Evolutionary conservation across 1,140 invertebrate species (phyloP).

Genomic region (Liolophura sinensis): DNA sequence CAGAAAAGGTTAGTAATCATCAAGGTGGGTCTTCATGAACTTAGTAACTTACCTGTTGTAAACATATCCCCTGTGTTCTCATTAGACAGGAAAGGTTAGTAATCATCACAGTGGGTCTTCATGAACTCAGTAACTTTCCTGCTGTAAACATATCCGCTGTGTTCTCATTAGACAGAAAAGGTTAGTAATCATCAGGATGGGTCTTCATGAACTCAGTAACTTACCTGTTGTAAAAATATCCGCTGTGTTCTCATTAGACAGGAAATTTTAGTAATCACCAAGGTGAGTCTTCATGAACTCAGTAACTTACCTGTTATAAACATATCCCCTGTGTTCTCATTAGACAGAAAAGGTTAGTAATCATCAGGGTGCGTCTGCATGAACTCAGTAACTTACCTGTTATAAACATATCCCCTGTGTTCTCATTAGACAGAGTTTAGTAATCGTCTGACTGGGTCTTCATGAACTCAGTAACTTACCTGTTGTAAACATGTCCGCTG

Average conservation of each 20-base stretch:
- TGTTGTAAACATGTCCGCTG: constrained; percentile 73
- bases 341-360: constrained; percentile 85
- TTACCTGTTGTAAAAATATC: too few relatives aligned
- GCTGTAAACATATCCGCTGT: constrained; percentile 78
- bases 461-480: too few relatives aligned
- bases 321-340: constrained; percentile 74
- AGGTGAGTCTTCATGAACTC: too few relatives aligned
- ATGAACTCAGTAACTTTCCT: constrained; percentile 76
- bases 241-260: too few relatives aligned
- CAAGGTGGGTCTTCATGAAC: too few relatives aligned
- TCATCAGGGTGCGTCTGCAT: constrained; percentile 78
- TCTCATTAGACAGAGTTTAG: constrained; percentile 80
- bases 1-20: too few relatives aligned
- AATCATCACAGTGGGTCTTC: constrained; percentile 76
- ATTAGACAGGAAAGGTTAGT: constrained; percentile 84
- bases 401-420: constrained; percentile 77
- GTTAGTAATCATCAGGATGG: constrained; percentile 82
- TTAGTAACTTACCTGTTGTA: constrained; percentile 66
- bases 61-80: constrained; percentile 74
- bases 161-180: constrained; percentile 80
- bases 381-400: constrained; percentile 74
- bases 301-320: constrained; percentile 69
- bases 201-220: constrained; percentile 75
- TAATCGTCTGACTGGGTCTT: constrained; percentile 85
- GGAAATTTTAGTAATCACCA: too few relatives aligned